Conservation (phyloP, 2,113 vertebrate genomes). For the Potamarius usumacintae region DNA sequence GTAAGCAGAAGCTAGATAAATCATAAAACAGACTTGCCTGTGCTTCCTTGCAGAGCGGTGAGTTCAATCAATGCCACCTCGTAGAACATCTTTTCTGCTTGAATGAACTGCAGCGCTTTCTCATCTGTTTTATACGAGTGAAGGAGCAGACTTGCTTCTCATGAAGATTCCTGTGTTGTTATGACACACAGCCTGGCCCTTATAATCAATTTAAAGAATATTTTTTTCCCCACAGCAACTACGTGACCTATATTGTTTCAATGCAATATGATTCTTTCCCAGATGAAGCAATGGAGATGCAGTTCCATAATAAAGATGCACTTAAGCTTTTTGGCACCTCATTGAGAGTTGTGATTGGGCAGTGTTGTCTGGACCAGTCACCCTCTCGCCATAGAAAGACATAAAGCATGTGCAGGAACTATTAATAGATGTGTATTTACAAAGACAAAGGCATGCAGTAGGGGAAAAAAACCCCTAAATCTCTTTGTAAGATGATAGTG, state of each 20-base stretch:
- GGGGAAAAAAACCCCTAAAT: slow-evolving; percentile 28
- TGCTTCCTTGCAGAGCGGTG: slow-evolving; percentile 64
- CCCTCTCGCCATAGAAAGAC: slow-evolving; percentile 58
- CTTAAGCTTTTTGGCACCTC: slow-evolving; percentile 6
- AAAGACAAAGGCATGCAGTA: slow-evolving; percentile 42
- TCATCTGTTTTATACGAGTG: slow-evolving; percentile 76
- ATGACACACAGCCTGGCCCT: slow-evolving; percentile 18
- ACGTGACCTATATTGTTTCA: not conserved
- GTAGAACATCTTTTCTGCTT: slow-evolving; percentile 78
- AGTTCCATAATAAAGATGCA: too few relatives aligned
- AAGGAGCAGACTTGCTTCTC: slow-evolving; percentile 70
- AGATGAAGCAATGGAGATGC: not conserved
- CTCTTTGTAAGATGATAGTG: slow-evolving; percentile 61
- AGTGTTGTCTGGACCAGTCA: not conserved
- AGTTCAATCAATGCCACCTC: slow-evolving; percentile 74
- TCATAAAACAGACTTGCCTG: slow-evolving; percentile 73
- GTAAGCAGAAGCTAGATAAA: not conserved
- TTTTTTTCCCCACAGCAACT: not conserved
- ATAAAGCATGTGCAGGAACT: slow-evolving; percentile 52
- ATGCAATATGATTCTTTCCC: not conserved
- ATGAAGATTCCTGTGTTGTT: slow-evolving; percentile 64
- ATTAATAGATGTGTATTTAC: slow-evolving; percentile 62
- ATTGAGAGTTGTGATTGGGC: slow-evolving; percentile 21
- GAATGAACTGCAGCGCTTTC: slow-evolving; percentile 74
- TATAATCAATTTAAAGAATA: slow-evolving; percentile 10